A percentile compares a stretch with the other conserved stretches of the same genome.
These are phyloP conservation scores for Oreohelix idahoensis DNA, from an alignment of 1,140 invertebrate species.

Conservation along the genomic window DNA sequence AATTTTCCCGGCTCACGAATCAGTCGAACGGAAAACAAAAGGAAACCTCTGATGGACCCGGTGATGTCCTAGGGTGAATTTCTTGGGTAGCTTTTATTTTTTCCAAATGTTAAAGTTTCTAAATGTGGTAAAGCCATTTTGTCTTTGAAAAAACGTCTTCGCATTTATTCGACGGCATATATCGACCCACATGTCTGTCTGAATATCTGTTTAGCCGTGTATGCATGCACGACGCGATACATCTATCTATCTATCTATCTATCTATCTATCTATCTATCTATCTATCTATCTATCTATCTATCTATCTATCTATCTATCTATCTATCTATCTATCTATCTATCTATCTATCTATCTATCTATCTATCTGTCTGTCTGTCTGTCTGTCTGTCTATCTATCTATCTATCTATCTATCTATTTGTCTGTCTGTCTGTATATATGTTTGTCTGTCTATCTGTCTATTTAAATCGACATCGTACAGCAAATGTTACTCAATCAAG, in stretches of 20 bases:
- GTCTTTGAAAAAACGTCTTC: too few species aligned
- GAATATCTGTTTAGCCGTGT: neutral
- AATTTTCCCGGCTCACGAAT: neutral
- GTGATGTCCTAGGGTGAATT: neutral
- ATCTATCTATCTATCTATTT: too few species aligned
- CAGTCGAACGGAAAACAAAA: slow-evolving; percentile 1
- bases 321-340: too few species aligned
- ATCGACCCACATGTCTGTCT: neutral
- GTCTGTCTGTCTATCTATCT: neutral
- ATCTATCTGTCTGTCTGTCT: neutral
- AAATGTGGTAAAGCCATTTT: neutral
- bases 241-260: neutral
- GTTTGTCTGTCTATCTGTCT: too few species aligned
- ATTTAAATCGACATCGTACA: too few species aligned
- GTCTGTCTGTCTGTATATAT: too few species aligned
- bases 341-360: neutral
- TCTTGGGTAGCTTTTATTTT: neutral
- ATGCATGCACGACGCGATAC: too few species aligned
- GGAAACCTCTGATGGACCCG: neutral
- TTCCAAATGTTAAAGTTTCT: too few species aligned
- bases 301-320: neutral
- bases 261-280: neutral
- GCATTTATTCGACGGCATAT: too few species aligned
- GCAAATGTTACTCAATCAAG: too few species aligned
- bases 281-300: neutral